phyloP scores from a whole-genome alignment of 2,797 vertebrate species.

The Tadarida brasiliensis region DNA sequence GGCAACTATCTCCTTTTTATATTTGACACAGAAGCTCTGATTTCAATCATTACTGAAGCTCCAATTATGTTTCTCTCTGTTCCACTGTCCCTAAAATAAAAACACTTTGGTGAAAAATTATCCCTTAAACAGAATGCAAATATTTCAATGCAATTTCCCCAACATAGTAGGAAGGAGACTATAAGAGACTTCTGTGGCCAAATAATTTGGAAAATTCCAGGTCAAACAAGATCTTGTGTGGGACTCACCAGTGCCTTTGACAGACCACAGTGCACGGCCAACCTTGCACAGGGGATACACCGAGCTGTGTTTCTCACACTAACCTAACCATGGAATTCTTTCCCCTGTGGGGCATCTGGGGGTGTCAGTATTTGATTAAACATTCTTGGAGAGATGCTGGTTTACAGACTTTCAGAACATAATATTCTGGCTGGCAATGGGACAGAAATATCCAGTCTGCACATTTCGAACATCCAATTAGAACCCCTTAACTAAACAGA shows the following conservation, averaged over 20 bases:
- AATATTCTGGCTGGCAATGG: conserved; percentile 25
- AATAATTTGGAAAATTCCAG: conserved; percentile 51
- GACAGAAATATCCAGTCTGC: not conserved
- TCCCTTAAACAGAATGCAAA: not conserved
- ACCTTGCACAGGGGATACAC: not conserved
- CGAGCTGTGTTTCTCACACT: conserved; percentile 18
- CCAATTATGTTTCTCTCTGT: conserved; percentile 64
- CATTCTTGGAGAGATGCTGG: not conserved
- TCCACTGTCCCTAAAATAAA: conserved; percentile 53
- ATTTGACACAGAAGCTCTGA: conserved; percentile 73
- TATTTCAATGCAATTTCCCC: not conserved
- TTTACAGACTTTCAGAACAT: conserved; percentile 47
- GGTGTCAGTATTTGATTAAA: not conserved
- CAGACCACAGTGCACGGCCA: not conserved
- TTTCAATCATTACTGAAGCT: conserved; percentile 81
- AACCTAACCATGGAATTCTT: not conserved
- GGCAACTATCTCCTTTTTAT: conserved; percentile 81
- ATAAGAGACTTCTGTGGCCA: not conserved
- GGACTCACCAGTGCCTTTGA: not conserved
- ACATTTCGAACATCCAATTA: not conserved
- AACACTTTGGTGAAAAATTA: conserved; percentile 73
- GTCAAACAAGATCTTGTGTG: not conserved
- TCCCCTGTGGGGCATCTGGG: not conserved
- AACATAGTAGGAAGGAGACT: not conserved
- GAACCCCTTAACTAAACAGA: not conserved